Percentiles rank a stretch among this genome's conserved stretches.
Evolutionary conservation across 2,888 invertebrate genomes (phyloP).

Genomic region (Idaea biselata): DNA sequence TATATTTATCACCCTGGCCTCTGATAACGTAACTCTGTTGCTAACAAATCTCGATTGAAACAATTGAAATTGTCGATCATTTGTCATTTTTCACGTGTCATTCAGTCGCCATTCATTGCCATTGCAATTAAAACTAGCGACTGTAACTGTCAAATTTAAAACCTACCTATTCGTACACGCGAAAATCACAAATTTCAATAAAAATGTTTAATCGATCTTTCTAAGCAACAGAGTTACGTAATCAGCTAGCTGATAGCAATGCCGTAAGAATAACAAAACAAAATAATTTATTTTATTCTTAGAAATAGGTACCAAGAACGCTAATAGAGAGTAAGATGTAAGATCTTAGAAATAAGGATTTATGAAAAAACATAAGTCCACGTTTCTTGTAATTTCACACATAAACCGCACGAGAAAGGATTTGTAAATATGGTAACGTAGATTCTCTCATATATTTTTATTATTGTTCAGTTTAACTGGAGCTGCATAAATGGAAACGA

Average conservation of each 20-base stretch:
- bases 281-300: not conserved
- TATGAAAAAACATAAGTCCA: not conserved
- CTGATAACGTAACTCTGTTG: too few species aligned
- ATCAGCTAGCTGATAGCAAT: not conserved
- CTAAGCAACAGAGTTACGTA: too few species aligned
- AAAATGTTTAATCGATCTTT: too few species aligned
- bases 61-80: too few species aligned
- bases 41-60: too few species aligned
- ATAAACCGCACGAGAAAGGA: not conserved
- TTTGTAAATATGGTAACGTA: conserved; percentile 4
- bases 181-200: too few species aligned
- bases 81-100: too few species aligned
- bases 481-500: conserved; percentile 31
- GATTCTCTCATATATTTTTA: conserved; percentile 15
- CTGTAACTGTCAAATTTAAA: too few species aligned
- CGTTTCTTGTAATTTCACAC: not conserved
- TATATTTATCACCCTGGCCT: not conserved
- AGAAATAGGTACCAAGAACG: not conserved
- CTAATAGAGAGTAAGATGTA: not conserved
- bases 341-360: not conserved
- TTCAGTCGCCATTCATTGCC: too few species aligned
- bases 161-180: too few species aligned
- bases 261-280: not conserved
- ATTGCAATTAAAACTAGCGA: too few species aligned
- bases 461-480: conserved; percentile 42